Conservation (phyloP, 2,797 vertebrate species). For the Mormyrops boulengeri region DNA sequence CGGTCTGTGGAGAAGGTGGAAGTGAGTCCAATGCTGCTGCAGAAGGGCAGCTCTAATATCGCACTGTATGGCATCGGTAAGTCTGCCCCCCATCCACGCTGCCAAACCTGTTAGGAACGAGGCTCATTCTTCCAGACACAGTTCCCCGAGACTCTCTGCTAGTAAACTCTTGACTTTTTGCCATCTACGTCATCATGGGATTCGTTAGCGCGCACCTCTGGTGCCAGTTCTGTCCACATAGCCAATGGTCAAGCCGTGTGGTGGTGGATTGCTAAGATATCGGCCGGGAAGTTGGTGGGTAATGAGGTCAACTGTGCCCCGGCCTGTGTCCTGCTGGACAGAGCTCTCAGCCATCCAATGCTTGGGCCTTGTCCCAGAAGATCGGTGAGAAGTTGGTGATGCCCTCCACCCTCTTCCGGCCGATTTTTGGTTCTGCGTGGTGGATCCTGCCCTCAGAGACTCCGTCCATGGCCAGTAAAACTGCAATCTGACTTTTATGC, state of each 20-base stretch:
- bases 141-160: background rate
- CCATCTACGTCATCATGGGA: background rate
- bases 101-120: background rate
- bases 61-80: conserved; percentile 90
- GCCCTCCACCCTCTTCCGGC: background rate
- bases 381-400: background rate
- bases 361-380: background rate
- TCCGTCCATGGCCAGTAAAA: background rate
- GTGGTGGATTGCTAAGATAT: background rate
- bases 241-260: background rate
- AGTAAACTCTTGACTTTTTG: background rate
- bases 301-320: background rate
- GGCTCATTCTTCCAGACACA: background rate
- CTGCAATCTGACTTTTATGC: background rate
- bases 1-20: conserved; percentile 86
- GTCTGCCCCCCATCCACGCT: conserved; percentile 25
- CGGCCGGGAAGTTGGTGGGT: background rate
- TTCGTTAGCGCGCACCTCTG: background rate
- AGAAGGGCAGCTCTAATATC: conserved; percentile 85
- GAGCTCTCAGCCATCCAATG: background rate
- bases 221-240: background rate
- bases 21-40: conserved; percentile 85
- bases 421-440: background rate
- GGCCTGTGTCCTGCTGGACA: background rate
- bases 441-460: background rate